These are phyloP conservation scores for Stegastes partitus DNA, from an alignment of 2,113 vertebrate genomes.

Conservation along the genomic window DNA sequence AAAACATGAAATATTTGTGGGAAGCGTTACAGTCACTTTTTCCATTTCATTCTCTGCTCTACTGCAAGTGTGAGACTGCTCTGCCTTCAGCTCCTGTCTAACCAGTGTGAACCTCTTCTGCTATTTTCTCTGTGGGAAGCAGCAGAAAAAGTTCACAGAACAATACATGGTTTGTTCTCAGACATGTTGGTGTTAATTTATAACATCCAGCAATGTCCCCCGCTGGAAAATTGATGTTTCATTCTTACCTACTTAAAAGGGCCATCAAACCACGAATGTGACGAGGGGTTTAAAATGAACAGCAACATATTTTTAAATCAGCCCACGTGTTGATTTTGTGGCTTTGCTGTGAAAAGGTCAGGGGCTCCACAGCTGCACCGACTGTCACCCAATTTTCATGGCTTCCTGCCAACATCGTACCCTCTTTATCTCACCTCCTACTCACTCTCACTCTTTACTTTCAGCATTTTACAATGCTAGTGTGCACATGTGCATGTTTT, in stretches of 20 bases:
- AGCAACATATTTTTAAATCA: slow-evolving; percentile 11
- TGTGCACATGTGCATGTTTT: neutral
- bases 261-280: neutral
- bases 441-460: neutral
- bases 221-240: neutral
- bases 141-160: neutral
- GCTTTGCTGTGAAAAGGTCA: slow-evolving; percentile 33
- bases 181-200: neutral
- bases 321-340: slow-evolving; percentile 27
- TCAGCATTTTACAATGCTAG: neutral
- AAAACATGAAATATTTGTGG: too few species aligned
- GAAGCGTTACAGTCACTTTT: too few species aligned
- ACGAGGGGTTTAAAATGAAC: neutral
- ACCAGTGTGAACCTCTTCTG: too few species aligned
- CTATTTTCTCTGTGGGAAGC: slow-evolving; percentile 11
- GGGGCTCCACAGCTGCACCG: neutral
- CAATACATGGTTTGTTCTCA: neutral
- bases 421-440: slow-evolving; percentile 45
- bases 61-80: too few species aligned
- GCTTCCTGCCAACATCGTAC: slow-evolving; percentile 51
- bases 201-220: neutral
- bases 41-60: too few species aligned
- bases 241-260: neutral
- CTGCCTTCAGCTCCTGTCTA: too few species aligned
- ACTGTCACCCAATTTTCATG: slow-evolving; percentile 19